These are phyloP conservation scores for Platyura marginata DNA, from an alignment of 1,140 invertebrate genomes.

Conservation along the genomic window DNA sequence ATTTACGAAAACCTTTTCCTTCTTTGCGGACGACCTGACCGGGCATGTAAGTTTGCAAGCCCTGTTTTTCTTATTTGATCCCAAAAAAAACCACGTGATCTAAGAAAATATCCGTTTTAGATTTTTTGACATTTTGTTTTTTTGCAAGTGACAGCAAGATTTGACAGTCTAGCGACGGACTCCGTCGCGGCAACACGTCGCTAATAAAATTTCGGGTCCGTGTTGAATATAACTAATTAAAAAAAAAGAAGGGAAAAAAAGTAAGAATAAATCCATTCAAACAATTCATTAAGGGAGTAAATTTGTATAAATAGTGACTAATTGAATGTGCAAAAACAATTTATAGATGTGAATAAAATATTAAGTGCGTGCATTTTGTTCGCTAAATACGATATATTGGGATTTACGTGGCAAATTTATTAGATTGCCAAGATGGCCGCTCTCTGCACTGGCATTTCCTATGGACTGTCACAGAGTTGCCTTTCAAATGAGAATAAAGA, in stretches of 20 bases:
- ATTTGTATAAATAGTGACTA: background rate
- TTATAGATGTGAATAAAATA: background rate
- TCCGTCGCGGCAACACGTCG: background rate
- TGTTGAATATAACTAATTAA: background rate
- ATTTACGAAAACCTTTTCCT: too few species aligned
- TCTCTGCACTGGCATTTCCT: slow-evolving; percentile 84
- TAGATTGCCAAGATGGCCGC: slow-evolving; percentile 58
- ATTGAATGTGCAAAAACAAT: background rate
- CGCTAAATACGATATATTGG: background rate
- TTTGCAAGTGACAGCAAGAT: too few species aligned
- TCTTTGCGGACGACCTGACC: too few species aligned
- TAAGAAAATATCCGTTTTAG: too few species aligned
- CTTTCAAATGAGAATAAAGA: slow-evolving; percentile 72
- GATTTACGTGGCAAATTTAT: slow-evolving; percentile 21
- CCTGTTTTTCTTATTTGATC: too few species aligned
- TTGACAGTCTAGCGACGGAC: background rate
- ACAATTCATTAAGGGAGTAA: background rate
- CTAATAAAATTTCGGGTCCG: background rate
- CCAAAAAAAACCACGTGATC: too few species aligned
- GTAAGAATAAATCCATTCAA: background rate
- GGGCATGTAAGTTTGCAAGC: too few species aligned
- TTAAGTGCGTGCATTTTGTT: background rate
- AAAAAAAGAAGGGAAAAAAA: background rate
- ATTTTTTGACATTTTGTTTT: too few species aligned
- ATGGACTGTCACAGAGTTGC: slow-evolving; percentile 81